These are phyloP conservation scores for Drosophila persimilis DNA, from an alignment of 1,140 invertebrate genomes.

Conservation along the genomic window DNA sequence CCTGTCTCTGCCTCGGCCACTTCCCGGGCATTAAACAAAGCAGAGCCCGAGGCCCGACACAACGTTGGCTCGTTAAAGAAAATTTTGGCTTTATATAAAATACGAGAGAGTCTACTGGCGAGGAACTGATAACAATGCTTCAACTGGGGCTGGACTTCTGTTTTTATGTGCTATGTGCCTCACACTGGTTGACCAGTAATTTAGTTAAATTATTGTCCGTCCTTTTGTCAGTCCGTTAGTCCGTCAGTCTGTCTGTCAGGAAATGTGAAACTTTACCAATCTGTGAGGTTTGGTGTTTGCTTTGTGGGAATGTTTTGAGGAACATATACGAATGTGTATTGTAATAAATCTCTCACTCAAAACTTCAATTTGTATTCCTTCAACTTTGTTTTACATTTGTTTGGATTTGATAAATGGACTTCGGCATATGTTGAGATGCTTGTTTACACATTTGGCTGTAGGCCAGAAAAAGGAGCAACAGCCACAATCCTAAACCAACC, in stretches of 20 bases:
- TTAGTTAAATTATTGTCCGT: conserved; percentile 50
- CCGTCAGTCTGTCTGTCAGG: neutral
- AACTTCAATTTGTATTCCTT: conserved; percentile 45
- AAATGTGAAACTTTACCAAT: conserved; percentile 20
- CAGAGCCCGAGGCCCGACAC: conserved; percentile 26
- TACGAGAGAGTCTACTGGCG: conserved; percentile 23
- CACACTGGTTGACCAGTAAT: conserved; percentile 36
- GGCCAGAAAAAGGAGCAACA: conserved; percentile 36
- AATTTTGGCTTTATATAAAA: conserved; percentile 38
- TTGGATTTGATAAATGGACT: conserved; percentile 49
- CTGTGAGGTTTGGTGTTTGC: too few species aligned
- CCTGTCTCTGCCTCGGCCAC: too few species aligned
- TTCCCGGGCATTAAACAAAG: conserved; percentile 46
- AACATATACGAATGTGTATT: neutral
- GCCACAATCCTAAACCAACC: conserved; percentile 6
- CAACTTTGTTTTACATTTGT: conserved; percentile 51
- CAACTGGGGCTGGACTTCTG: conserved; percentile 11
- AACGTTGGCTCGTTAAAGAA: conserved; percentile 40
- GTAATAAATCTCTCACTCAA: conserved; percentile 35
- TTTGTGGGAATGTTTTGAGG: too few species aligned
- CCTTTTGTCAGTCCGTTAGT: conserved; percentile 3
- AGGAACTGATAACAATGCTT: conserved; percentile 57
- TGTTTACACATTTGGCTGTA: conserved; percentile 37
- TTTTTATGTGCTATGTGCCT: conserved; percentile 46
- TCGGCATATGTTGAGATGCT: conserved; percentile 29